phyloP scores from a whole-genome alignment of 2,888 invertebrate species.

The Pachliopta kotzebuea region DNA sequence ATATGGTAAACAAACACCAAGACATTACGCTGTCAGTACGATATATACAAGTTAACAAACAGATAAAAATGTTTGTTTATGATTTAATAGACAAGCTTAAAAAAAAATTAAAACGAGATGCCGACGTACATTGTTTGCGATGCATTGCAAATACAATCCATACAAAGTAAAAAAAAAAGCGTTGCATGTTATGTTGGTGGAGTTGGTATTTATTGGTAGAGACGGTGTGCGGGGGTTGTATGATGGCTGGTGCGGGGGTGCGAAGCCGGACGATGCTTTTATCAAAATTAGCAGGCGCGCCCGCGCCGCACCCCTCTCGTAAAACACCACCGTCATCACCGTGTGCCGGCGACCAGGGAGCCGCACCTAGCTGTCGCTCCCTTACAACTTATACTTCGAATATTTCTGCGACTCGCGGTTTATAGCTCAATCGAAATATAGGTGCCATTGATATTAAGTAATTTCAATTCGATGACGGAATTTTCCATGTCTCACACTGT shows the following conservation, averaged over 20 bases:
- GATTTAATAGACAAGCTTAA: neutral
- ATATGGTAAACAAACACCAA: no score
- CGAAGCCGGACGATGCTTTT: slow-evolving; percentile 76
- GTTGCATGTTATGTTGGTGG: slow-evolving; percentile 10
- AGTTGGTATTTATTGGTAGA: slow-evolving; percentile 53
- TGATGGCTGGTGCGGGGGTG: slow-evolving; percentile 40
- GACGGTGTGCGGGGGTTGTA: slow-evolving; percentile 49
- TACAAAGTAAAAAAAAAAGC: slow-evolving; percentile 11
- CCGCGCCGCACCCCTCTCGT: slow-evolving; percentile 72
- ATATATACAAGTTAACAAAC: neutral
- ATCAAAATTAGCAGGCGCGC: slow-evolving; percentile 77
- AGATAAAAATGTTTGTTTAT: no score
- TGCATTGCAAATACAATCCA: slow-evolving; percentile 1
- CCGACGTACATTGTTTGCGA: neutral
- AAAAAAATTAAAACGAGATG: neutral
- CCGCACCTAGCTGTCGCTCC: slow-evolving; percentile 71
- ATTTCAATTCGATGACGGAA: slow-evolving; percentile 18
- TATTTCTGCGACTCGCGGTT: slow-evolving; percentile 23
- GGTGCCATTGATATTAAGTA: slow-evolving; percentile 31
- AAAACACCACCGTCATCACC: slow-evolving; percentile 72
- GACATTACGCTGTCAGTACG: neutral
- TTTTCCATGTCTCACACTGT: no score
- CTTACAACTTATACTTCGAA: slow-evolving; percentile 51
- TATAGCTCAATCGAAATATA: slow-evolving; percentile 33
- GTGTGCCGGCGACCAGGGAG: slow-evolving; percentile 57